These are phyloP conservation scores for Microtus oregoni DNA, from an alignment of 2,113 vertebrate species.

Conservation along the genomic window DNA sequence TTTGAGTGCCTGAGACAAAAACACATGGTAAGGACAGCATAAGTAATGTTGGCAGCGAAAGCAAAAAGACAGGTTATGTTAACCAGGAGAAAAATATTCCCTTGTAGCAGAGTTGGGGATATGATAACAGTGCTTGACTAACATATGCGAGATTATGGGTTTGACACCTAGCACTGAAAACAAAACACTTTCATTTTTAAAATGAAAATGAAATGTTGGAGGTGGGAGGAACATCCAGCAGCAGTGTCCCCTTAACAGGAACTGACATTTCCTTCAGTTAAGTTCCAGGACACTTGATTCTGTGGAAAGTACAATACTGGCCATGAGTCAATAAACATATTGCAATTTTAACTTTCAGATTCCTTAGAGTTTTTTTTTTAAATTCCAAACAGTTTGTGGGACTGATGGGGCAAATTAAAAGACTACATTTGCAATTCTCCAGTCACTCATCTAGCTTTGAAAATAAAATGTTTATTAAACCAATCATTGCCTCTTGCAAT, in stretches of 20 bases:
- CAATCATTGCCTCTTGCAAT: slow-evolving; percentile 22
- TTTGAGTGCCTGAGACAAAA: background rate
- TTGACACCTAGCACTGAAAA: background rate
- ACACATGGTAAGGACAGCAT: background rate
- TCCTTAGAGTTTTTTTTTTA: slow-evolving; percentile 2
- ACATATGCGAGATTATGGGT: background rate
- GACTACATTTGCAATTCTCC: slow-evolving; percentile 38
- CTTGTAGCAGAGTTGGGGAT: no score
- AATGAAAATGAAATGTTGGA: slow-evolving; percentile 57
- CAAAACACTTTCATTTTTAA: background rate
- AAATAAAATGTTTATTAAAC: slow-evolving; percentile 47
- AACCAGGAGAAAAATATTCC: background rate
- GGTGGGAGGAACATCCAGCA: background rate
- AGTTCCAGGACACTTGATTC: slow-evolving; percentile 44
- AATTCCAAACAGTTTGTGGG: slow-evolving; percentile 1
- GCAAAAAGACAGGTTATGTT: background rate
- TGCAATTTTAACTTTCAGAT: slow-evolving; percentile 34
- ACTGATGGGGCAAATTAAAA: background rate
- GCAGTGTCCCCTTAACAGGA: slow-evolving; percentile 46
- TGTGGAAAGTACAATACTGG: background rate
- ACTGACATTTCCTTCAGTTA: slow-evolving; percentile 59
- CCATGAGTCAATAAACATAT: slow-evolving; percentile 47
- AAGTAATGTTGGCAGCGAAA: slow-evolving; percentile 13
- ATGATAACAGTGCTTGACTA: background rate
- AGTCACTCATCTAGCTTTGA: slow-evolving; percentile 8